phyloP scores from a whole-genome alignment of 2,797 vertebrate genomes.

The Tamandua tetradactyla region DNA sequence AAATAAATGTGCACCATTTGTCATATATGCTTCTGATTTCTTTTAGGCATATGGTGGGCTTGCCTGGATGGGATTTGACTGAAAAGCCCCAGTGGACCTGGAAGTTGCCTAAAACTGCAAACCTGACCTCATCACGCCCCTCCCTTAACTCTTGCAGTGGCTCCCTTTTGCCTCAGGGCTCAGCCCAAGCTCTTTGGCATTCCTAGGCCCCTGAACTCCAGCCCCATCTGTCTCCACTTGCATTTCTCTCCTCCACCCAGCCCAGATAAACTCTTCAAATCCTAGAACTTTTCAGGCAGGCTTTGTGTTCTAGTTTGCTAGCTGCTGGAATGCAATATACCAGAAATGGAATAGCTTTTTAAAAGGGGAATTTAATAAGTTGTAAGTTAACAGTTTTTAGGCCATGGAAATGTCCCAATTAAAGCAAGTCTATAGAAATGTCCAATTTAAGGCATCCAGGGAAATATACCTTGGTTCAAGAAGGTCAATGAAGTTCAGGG shows the following conservation, averaged over 20 bases:
- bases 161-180: background rate
- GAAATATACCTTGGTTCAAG: too few relatives aligned
- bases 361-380: too few relatives aligned
- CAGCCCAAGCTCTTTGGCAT: background rate
- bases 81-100: background rate
- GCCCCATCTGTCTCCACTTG: fast-evolving
- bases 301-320: too few relatives aligned
- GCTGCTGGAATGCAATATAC: too few relatives aligned
- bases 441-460: too few relatives aligned
- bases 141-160: background rate
- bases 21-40: background rate
- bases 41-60: background rate
- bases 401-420: too few relatives aligned
- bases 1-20: background rate
- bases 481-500: too few relatives aligned
- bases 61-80: background rate
- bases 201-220: background rate
- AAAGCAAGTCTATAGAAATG: too few relatives aligned
- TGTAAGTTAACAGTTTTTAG: too few relatives aligned
- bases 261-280: background rate
- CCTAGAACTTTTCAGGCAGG: background rate
- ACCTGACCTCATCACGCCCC: background rate
- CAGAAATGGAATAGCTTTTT: too few relatives aligned
- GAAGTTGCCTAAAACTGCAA: background rate
- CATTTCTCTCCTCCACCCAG: background rate